Conservation (phyloP, 2,797 vertebrate genomes). For the Diglossa cyanea region DNA sequence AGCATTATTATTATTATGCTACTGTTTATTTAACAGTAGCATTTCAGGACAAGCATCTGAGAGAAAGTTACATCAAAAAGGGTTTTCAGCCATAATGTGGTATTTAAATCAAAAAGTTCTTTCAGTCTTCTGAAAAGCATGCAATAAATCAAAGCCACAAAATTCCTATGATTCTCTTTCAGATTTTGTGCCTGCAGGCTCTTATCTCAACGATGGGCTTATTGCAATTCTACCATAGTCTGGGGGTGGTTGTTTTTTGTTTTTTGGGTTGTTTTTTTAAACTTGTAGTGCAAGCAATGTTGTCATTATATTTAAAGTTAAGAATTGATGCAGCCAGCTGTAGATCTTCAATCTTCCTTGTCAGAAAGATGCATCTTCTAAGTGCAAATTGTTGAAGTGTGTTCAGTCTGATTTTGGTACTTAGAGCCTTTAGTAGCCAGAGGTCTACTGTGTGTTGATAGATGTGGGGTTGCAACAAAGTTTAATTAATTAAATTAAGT, state of each 20-base stretch:
- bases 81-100: not conserved
- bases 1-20: not conserved
- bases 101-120: not conserved
- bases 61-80: not conserved
- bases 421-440: not conserved
- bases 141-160: not conserved
- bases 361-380: not conserved
- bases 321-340: not conserved
- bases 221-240: not conserved
- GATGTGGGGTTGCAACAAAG: not conserved
- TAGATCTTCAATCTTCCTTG: not conserved
- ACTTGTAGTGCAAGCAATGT: not conserved
- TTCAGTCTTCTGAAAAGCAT: not conserved
- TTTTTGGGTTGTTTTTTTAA: fast-evolving
- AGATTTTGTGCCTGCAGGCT: not conserved
- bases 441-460: not conserved
- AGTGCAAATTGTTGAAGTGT: fast-evolving
- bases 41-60: not conserved
- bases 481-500: not conserved
- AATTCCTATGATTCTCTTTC: not conserved
- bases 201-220: not conserved
- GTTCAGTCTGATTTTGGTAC: not conserved
- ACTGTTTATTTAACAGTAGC: not conserved
- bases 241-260: not conserved
- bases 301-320: not conserved